A percentile compares a stretch with the other conserved stretches of the same genome.
Evolutionary conservation across 2,797 vertebrate genomes (phyloP).

Genomic region (Eospalax fontanierii): DNA sequence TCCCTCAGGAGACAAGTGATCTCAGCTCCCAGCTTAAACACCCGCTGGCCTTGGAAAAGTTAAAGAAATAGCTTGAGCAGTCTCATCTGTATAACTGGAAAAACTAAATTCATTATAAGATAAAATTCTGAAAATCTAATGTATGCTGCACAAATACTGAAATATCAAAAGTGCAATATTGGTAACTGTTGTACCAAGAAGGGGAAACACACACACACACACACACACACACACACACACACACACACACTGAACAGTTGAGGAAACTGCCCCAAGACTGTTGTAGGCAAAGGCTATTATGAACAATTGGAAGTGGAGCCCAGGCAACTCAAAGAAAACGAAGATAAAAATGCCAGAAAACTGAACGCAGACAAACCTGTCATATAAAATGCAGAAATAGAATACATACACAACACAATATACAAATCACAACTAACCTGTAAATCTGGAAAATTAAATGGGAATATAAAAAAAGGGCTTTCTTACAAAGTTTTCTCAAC

Average conservation of each 20-base stretch:
- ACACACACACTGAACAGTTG: conserved; percentile 9
- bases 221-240: too few relatives aligned
- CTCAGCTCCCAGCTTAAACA: neutral
- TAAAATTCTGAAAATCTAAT: neutral
- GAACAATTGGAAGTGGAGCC: neutral
- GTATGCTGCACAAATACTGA: neutral
- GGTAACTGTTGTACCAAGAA: neutral
- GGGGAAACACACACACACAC: too few relatives aligned
- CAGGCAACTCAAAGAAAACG: neutral
- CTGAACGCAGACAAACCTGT: neutral
- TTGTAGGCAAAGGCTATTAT: neutral
- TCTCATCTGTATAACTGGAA: neutral
- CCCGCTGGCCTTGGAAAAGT: neutral
- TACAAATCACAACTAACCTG: neutral
- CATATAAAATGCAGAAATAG: neutral
- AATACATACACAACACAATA: neutral
- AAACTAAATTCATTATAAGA: conserved; percentile 26
- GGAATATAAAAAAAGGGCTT: neutral
- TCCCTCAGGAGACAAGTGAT: neutral
- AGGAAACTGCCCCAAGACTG: neutral
- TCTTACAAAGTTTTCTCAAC: neutral
- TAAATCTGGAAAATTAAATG: neutral
- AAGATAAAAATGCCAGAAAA: neutral
- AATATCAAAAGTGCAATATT: conserved; percentile 22
- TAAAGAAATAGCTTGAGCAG: neutral